Base-by-base conservation (phyloP, 2,888 invertebrate genomes). In the Drosophila melanosoma region DNA sequence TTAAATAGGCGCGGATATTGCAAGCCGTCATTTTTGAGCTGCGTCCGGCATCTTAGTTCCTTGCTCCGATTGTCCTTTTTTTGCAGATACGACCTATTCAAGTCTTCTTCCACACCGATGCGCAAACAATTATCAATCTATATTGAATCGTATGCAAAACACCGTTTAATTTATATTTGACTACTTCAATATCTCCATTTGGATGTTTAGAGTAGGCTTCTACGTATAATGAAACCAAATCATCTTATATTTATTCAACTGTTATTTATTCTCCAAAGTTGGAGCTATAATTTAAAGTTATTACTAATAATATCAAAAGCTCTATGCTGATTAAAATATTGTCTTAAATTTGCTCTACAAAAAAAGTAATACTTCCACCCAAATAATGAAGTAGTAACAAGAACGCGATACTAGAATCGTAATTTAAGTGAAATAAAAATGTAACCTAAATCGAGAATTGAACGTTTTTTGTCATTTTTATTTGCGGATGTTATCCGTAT, bases 31-130 rank as follows among this genome's bases (percentile, higher is more conserved):
- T 68, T 59, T 51, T 73, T 40, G 59, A 69, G 79, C 76, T 67
- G 69, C 78, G 82, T 84, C 75, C 75, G 62, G 69, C 77, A 80
- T 84, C 82, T 80, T 87, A 45, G 45, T 23, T 70, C 56, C 71
- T 76, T 70, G 36, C 57, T 62, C 65, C 35, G 59, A 52, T 66
- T 76, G 74, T 74, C 64, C 59, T 73, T 73, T 69, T 69, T 75
- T 52, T 69, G 61, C 64, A 60, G 36, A 23, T 67, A 57, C 56
- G 15, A 74, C 32, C 52, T 35, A 64, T 69, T 48, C 40, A 54
- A 48, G 48, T 68, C 53, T 45, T 54, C 54, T 59, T 60, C 51
- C 40, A 54, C 51, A 33, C 59, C 68, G 48, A 59, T 65, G 59
- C 62, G 65, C 68, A 71, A 68, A 77, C 80, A 80, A 82, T 82